Evolutionary conservation across 92 coral and sea anemone species (phyloP).

Genomic region (Heliopora coerulea): DNA sequence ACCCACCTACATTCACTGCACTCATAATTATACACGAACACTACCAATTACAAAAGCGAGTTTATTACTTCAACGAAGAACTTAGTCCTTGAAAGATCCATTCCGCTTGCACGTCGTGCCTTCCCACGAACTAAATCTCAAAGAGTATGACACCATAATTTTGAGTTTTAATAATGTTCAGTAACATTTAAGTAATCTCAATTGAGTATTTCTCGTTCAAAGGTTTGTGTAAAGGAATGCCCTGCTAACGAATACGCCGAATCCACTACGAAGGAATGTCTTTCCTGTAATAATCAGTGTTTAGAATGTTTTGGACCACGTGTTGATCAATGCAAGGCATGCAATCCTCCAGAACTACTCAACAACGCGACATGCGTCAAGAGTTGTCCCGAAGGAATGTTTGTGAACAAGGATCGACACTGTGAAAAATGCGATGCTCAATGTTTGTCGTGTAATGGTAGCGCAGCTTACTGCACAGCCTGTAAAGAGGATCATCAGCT

Average conservation of each 20-base stretch:
- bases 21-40: no score
- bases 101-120: no score
- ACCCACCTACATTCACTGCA: no score
- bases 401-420: constrained; percentile 32
- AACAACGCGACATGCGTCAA: constrained; percentile 65
- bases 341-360: constrained; percentile 65
- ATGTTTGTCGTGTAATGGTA: constrained; percentile 70
- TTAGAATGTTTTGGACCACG: constrained; percentile 72
- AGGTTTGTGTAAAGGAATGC: constrained; percentile 85
- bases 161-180: no score
- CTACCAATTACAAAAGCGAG: no score
- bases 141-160: no score
- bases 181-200: no score
- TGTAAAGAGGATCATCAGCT: constrained; percentile 61
- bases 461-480: constrained; percentile 70
- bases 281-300: constrained; percentile 68
- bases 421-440: constrained; percentile 64
- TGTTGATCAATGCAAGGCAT: constrained; percentile 64
- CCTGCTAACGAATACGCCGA: constrained; percentile 61
- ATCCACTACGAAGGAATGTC: constrained; percentile 58
- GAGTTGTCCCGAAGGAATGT: constrained; percentile 77
- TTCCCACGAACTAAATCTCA: no score
- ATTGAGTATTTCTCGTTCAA: constrained; percentile 32
- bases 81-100: no score
- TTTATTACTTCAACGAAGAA: no score